Base-by-base conservation (phyloP, 2,113 vertebrate species). In the Malaclemys terrapin region DNA sequence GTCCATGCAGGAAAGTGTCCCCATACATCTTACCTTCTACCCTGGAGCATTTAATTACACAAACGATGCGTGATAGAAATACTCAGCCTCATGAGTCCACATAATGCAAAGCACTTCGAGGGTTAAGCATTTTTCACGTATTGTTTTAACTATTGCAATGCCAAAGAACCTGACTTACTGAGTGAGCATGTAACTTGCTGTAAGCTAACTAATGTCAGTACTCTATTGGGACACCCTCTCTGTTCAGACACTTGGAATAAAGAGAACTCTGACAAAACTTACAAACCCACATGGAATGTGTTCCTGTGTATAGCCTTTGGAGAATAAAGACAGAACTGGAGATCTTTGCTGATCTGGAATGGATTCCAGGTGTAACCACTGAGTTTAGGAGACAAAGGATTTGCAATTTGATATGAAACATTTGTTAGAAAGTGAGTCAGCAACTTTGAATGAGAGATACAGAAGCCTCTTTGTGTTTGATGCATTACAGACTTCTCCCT, bases 401-500 rank as follows among this genome's bases (percentile, higher is more conserved):
- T 80, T 65, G 84, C 56, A 80, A 80, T 75, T 84, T 89, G 49
- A 54, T 94, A 80, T 17, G 17, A 69, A 78, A 17, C 13, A 8
- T 24, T 29, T 79, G 4, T 84, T 38, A 79, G 52, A 27, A 83
- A 85, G 11, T 8, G 76, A 89, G 31, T 80, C 91, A 72, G 47
- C 45, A 6, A 19, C 76, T 80, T n/a, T 78, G 72, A 81, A 3
- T 52, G 87, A 86, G 53, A 65, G 45, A 27, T n/a, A 2, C 75
- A 8, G 42, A 84, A 83, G 62, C 31, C 42, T 54, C 42, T 52
- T 78, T 79, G 35, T 52, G 1, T 2, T 80, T 25, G 7, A 10
- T 52, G 10, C 27, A 4, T 0, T 0, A 52, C 59, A 35, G 76
- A 27, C 27, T 22, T 24, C 12, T 76, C n/a, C 49, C 59, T 38